Evolutionary conservation across 2,797 vertebrate genomes (phyloP).

Genomic region (Galago senegalensis): DNA sequence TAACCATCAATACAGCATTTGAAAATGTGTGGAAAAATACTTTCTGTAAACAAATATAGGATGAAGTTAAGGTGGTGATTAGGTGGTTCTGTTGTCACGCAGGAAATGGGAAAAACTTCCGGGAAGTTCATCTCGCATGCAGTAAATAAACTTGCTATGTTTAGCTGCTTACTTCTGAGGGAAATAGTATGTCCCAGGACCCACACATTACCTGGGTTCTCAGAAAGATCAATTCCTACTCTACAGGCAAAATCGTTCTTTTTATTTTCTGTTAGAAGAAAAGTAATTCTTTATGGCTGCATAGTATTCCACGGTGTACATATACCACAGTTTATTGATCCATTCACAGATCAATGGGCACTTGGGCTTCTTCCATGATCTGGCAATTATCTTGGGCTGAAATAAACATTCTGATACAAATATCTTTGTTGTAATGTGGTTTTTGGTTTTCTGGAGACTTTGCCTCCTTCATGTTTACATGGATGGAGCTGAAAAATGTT

Average conservation of each 20-base stretch:
- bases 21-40: neutral
- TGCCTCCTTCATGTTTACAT: no score
- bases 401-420: no score
- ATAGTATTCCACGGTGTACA: no score
- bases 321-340: no score
- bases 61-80: neutral
- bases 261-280: constrained; percentile 7
- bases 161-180: neutral
- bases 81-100: neutral
- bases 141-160: neutral
- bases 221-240: constrained; percentile 18
- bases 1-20: neutral
- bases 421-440: no score
- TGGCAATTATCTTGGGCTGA: no score
- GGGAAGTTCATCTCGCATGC: constrained; percentile 26
- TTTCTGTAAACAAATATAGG: neutral
- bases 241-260: neutral
- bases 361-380: no score
- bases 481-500: no score
- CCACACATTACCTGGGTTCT: neutral
- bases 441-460: no score
- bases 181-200: neutral
- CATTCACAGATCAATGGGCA: no score
- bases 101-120: neutral
- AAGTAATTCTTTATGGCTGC: neutral